A percentile compares a stretch with the other conserved stretches of the same genome.
phyloP scores from a whole-genome alignment of 2,888 invertebrate species.

The Microctonus aethiopoides region DNA sequence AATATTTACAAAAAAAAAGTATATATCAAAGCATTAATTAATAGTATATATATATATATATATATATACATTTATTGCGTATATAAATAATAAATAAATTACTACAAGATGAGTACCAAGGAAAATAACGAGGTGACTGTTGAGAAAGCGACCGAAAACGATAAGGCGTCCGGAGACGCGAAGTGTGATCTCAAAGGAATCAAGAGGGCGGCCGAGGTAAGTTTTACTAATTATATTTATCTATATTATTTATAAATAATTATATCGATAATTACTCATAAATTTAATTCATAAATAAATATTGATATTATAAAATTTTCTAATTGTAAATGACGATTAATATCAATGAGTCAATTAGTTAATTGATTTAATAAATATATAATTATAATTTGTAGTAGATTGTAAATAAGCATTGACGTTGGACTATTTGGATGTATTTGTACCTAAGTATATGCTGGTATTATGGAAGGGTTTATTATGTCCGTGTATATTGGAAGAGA shows the following conservation, averaged over 20 bases:
- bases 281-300: no score
- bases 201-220: constrained; percentile 89
- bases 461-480: constrained; percentile 2
- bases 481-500: constrained; percentile 12
- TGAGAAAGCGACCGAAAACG: constrained; percentile 82
- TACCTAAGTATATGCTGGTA: neutral
- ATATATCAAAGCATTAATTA: constrained; percentile 25
- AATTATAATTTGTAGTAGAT: no score
- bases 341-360: no score
- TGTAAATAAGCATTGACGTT: neutral
- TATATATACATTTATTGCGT: neutral
- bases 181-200: constrained; percentile 88
- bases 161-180: constrained; percentile 78
- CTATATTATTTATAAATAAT: no score
- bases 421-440: neutral
- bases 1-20: constrained; percentile 30
- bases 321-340: no score
- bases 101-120: constrained; percentile 79
- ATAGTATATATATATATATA: no score
- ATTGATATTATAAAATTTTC: no score
- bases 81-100: neutral
- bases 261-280: no score
- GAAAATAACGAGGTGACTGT: constrained; percentile 89
- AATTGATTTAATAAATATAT: no score
- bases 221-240: constrained; percentile 64